Conservation (phyloP, 2,113 vertebrate genomes). For the Sula dactylatra region DNA sequence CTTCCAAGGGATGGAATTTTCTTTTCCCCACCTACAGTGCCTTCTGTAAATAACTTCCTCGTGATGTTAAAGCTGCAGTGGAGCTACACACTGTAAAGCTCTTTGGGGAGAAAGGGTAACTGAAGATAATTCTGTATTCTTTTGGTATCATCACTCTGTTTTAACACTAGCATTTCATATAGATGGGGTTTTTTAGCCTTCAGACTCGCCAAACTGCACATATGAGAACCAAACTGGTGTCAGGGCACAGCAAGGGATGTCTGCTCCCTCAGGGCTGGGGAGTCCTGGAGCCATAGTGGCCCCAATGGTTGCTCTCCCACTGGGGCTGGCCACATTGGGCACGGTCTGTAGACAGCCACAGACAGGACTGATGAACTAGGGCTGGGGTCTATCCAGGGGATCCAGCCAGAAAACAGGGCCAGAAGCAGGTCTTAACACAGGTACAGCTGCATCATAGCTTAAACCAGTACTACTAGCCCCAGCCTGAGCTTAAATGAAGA, state of each 20-base stretch:
- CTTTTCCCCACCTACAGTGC: not conserved
- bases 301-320: too few species aligned
- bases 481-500: not conserved
- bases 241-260: not conserved
- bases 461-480: not conserved
- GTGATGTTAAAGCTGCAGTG: not conserved
- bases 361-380: not conserved
- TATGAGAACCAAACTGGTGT: not conserved
- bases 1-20: not conserved
- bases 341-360: not conserved
- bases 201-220: not conserved
- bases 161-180: not conserved
- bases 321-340: rapidly evolving
- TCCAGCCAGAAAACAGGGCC: not conserved
- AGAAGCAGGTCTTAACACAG: not conserved
- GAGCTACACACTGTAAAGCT: not conserved
- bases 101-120: not conserved
- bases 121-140: not conserved
- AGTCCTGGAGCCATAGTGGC: rapidly evolving
- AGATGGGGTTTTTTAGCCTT: not conserved
- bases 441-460: not conserved
- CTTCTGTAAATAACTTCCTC: conserved; percentile 36
- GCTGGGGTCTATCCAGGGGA: not conserved
- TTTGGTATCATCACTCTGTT: not conserved
- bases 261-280: not conserved